Evolutionary conservation across 2,797 vertebrate genomes (phyloP).

Genomic region (Arnoldichthys spilopterus): DNA sequence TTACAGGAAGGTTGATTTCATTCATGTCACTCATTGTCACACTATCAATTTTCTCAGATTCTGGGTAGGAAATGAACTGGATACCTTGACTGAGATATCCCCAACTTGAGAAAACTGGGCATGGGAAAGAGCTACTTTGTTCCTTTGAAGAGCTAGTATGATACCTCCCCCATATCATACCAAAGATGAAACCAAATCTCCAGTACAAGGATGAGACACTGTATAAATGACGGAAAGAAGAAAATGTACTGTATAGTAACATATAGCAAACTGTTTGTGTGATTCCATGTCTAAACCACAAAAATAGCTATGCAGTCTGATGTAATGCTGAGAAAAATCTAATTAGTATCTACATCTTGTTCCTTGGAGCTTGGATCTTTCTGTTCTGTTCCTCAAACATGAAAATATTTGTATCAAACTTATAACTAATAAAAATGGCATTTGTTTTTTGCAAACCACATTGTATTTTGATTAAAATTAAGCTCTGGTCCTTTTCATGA

Average conservation of each 20-base stretch:
- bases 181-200: constrained; percentile 38
- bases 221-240: not conserved
- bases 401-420: not conserved
- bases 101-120: constrained; percentile 45
- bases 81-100: constrained; percentile 15
- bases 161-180: fast-evolving
- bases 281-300: not conserved
- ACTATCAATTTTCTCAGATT: not conserved
- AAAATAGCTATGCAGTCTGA: not conserved
- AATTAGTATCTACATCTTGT: not conserved
- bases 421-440: not conserved
- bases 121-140: fast-evolving
- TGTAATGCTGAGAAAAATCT: not conserved
- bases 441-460: not conserved
- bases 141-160: constrained; percentile 44
- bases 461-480: constrained; percentile 1
- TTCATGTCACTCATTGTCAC: not conserved
- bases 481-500: not conserved
- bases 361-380: too few relatives aligned
- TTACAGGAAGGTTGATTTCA: not conserved
- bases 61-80: fast-evolving
- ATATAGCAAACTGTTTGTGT: too few relatives aligned
- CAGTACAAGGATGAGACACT: not conserved
- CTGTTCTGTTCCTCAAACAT: not conserved
- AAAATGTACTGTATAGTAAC: too few relatives aligned